Conservation (phyloP, 2,888 invertebrate genomes). For the Nasonia oneida region DNA sequence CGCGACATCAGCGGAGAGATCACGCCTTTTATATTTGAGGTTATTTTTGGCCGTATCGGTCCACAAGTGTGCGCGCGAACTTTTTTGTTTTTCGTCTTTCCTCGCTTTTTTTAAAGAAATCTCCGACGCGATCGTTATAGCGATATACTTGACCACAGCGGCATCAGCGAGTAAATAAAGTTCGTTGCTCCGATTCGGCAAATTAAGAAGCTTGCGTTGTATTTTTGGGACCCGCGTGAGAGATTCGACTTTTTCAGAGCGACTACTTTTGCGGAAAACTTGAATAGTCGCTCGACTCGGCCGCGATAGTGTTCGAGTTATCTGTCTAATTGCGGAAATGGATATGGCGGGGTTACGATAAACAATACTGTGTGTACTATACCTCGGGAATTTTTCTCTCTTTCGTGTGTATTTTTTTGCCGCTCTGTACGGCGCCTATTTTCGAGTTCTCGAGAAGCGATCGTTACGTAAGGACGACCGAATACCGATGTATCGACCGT, state of each 20-base stretch:
- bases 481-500: too few species aligned
- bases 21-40: not conserved
- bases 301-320: not conserved
- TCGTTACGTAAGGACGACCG: too few species aligned
- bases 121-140: not conserved
- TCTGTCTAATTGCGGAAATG: constrained; percentile 10
- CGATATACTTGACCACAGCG: too few species aligned
- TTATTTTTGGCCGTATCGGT: constrained; percentile 40
- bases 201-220: constrained; percentile 11
- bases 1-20: too few species aligned
- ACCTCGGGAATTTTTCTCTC: not conserved
- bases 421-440: too few species aligned
- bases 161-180: not conserved
- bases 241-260: too few species aligned
- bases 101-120: not conserved
- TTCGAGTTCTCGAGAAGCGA: too few species aligned
- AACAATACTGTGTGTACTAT: not conserved
- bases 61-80: not conserved
- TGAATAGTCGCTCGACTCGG: too few species aligned
- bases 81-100: not conserved
- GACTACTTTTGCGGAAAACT: too few species aligned
- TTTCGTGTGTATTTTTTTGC: not conserved
- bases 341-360: not conserved
- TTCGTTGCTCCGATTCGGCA: constrained; percentile 23
- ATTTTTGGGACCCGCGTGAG: constrained; percentile 22